Base-by-base conservation (phyloP, 2,888 invertebrate genomes). In the Sinhomidia bicolor region DNA sequence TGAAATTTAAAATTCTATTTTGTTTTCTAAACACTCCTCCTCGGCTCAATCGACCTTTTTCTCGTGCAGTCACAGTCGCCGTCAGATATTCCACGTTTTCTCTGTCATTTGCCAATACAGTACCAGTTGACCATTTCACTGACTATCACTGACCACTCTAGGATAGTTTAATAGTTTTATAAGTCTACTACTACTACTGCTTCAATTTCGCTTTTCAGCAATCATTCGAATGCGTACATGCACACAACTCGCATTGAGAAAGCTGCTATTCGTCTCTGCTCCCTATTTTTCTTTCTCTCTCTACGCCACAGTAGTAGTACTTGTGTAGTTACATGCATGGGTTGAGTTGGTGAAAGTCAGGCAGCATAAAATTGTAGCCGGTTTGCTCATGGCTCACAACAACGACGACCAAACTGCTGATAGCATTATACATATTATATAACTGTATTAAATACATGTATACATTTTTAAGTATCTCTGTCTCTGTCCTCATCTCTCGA, bases 1-100 rank as follows among this genome's bases (percentile, higher is more conserved):
- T 85, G 84, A 85, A 85, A 76, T 85, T 76, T 71, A 83, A 85
- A 76, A 62, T 85, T 85, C 62, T 62, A 76, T 76, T 76, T 47
- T 47, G 47, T 62, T 29, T 57, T 44, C 57, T 57, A 6, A 32
- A 78, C 17, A 32, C 32, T 68, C 4, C 20, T 17, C 32, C 76
- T 36, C 32, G 0, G 62, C n/a, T 36, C 62, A 14, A 62, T 29
- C 6, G 62, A 62, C 62, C 29, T 62, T n/a, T n/a, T n/a, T n/a
- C n/a, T 62, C 47, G 10, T n/a, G 5, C 47, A 14, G 10, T 17
- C 76, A n/a, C 10, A 36, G n/a, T 65, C 29, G 5, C 20, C 65
- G n/a, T n/a, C n/a, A 32, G 17, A 65, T 32, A 65, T 65, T 36
- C 36, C 36, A 65, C n/a, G 36, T 65, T 71, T 36, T 36, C 9